Percentiles rank a stretch among this genome's conserved stretches.
Conservation (phyloP, 35 echinoderm and acorn worm species). For the Nesometra sesokonis region DNA sequence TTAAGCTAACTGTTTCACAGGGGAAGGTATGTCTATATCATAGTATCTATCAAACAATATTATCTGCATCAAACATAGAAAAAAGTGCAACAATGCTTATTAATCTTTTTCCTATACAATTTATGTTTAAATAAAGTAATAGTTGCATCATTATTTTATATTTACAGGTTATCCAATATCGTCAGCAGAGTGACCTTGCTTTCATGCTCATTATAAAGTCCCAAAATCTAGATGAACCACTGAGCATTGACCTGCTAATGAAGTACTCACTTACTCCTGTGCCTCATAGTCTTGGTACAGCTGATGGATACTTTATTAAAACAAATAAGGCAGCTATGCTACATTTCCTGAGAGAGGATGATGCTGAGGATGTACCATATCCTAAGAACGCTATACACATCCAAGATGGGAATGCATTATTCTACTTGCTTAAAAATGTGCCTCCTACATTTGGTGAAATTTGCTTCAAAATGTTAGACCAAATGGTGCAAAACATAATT, state of each 20-base stretch:
- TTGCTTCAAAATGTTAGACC: constrained; percentile 29
- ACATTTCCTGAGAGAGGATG: constrained; percentile 41
- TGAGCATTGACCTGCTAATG: constrained; percentile 50
- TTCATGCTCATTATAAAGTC: constrained; percentile 47
- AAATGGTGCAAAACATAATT: constrained; percentile 42
- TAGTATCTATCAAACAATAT: neutral
- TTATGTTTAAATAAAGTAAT: neutral
- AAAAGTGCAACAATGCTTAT: too few species aligned
- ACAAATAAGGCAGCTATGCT: constrained; percentile 46
- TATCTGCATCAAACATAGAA: too few species aligned
- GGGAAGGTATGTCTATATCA: neutral
- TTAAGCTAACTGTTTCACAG: neutral
- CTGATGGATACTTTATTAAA: constrained; percentile 45
- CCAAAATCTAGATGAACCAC: constrained; percentile 7
- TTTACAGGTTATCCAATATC: constrained; percentile 36
- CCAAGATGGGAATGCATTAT: constrained; percentile 61
- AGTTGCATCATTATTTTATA: neutral
- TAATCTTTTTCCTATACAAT: neutral
- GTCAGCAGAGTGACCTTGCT: constrained; percentile 36
- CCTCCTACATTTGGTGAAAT: constrained; percentile 38
- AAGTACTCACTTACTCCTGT: constrained; percentile 51
- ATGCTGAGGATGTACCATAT: neutral
- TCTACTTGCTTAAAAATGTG: constrained; percentile 21
- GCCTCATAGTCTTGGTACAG: constrained; percentile 50
- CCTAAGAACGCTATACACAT: constrained; percentile 28